Evolutionary conservation across 2,888 invertebrate genomes (phyloP).

Genomic region (Zygogramma bicolorata): DNA sequence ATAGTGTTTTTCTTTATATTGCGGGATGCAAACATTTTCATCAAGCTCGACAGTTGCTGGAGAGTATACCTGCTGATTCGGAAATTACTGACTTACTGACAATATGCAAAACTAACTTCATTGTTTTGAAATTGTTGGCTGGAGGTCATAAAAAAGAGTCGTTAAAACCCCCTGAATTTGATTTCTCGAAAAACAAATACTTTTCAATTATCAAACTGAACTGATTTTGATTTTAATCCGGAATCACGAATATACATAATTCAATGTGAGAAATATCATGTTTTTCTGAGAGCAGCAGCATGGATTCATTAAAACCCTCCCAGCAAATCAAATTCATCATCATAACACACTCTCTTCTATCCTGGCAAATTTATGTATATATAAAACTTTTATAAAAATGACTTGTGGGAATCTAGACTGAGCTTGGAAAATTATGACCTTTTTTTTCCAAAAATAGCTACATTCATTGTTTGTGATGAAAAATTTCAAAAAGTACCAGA

Average conservation of each 20-base stretch:
- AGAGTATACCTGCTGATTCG: constrained; percentile 84
- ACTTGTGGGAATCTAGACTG: too few species aligned
- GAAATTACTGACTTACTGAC: constrained; percentile 87
- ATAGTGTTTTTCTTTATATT: constrained; percentile 77
- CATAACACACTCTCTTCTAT: too few species aligned
- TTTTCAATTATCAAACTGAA: constrained; percentile 89
- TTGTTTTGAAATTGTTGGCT: constrained; percentile 91
- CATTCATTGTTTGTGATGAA: too few species aligned
- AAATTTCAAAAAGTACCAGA: too few species aligned
- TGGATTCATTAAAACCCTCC: too few species aligned
- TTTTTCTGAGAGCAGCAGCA: too few species aligned
- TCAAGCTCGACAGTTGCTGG: constrained; percentile 87
- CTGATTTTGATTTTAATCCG: constrained; percentile 37
- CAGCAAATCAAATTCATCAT: too few species aligned
- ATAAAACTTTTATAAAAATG: too few species aligned
- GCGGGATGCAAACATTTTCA: constrained; percentile 93
- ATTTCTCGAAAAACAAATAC: constrained; percentile 89
- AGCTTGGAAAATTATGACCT: too few species aligned
- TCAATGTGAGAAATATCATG: too few species aligned
- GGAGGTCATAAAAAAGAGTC: constrained; percentile 94
- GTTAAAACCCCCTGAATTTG: constrained; percentile 87
- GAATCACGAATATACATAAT: background rate
- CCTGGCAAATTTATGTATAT: too few species aligned
- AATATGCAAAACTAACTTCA: constrained; percentile 95
- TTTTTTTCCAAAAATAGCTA: too few species aligned